Evolutionary conservation across 2,113 vertebrate genomes (phyloP).

Genomic region (Mionectes macconnelli): DNA sequence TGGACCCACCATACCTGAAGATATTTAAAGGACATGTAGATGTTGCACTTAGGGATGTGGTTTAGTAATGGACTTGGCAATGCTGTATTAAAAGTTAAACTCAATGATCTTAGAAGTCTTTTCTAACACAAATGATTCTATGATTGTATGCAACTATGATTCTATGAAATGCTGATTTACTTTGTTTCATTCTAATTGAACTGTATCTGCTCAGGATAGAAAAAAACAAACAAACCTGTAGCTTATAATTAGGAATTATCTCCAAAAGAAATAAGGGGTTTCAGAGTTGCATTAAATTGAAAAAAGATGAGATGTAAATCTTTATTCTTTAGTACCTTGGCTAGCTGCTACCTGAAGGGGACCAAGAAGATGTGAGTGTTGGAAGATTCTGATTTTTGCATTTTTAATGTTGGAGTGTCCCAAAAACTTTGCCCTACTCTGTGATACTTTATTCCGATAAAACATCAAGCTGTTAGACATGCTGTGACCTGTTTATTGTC

Average conservation of each 20-base stretch:
- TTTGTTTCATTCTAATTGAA: background rate
- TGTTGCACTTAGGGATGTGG: accelerated
- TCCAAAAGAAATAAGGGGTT: background rate
- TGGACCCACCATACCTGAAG: background rate
- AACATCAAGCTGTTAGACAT: background rate
- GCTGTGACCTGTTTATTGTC: background rate
- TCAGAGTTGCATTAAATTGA: background rate
- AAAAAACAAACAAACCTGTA: background rate
- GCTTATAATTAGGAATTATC: background rate
- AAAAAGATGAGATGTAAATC: background rate
- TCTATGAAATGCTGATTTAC: background rate
- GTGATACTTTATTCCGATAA: background rate
- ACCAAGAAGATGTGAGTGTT: background rate
- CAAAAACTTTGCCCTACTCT: background rate
- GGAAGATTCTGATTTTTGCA: background rate
- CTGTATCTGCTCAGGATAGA: background rate
- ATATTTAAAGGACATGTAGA: background rate
- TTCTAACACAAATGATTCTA: background rate
- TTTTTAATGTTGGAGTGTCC: background rate
- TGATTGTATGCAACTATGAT: background rate
- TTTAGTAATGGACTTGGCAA: background rate
- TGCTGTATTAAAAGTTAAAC: background rate
- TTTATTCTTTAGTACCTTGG: background rate
- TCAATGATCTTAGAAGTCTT: background rate
- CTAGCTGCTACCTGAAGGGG: background rate